Conservation (phyloP, 1,140 invertebrate genomes). For the Pantala flavescens region DNA sequence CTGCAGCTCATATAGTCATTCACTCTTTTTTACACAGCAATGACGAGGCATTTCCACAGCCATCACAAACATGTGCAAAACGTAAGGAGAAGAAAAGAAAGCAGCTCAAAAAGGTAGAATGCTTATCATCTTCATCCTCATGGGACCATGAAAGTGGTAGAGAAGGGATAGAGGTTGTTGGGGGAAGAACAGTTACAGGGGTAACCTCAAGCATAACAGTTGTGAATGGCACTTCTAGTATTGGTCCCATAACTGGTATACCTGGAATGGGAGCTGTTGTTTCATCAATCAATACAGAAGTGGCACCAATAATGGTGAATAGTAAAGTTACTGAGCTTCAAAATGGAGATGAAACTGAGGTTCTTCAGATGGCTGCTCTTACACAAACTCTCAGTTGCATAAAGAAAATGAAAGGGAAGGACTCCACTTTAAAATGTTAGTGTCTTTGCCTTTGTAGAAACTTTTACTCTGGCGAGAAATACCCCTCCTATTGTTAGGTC, state of each 20-base stretch:
- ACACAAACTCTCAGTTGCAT: slow-evolving; percentile 31
- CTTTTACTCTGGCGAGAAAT: background rate
- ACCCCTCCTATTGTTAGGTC: too few species aligned
- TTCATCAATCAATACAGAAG: background rate
- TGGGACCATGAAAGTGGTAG: slow-evolving; percentile 30
- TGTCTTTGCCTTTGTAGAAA: background rate
- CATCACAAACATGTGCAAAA: slow-evolving; percentile 30
- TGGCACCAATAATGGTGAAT: background rate
- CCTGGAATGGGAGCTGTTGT: background rate
- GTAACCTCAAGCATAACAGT: slow-evolving; percentile 33
- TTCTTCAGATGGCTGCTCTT: slow-evolving; percentile 28
- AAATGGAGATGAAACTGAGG: slow-evolving; percentile 19
- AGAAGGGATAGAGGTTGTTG: slow-evolving; percentile 34
- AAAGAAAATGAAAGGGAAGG: slow-evolving; percentile 27
- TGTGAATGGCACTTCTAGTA: slow-evolving; percentile 30
- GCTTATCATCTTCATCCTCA: slow-evolving; percentile 21
- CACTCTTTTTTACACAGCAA: slow-evolving; percentile 21
- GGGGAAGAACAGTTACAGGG: slow-evolving; percentile 35
- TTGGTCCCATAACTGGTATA: background rate
- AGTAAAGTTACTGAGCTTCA: background rate
- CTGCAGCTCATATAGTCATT: too few species aligned
- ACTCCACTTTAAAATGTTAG: slow-evolving; percentile 17
- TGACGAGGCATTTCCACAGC: slow-evolving; percentile 35
- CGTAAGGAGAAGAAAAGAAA: slow-evolving; percentile 40
- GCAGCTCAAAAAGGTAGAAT: slow-evolving; percentile 37